A percentile compares a stretch with the other conserved stretches of the same genome.
Conservation (phyloP, 2,888 invertebrate species). For the Dynastes tityus region DNA sequence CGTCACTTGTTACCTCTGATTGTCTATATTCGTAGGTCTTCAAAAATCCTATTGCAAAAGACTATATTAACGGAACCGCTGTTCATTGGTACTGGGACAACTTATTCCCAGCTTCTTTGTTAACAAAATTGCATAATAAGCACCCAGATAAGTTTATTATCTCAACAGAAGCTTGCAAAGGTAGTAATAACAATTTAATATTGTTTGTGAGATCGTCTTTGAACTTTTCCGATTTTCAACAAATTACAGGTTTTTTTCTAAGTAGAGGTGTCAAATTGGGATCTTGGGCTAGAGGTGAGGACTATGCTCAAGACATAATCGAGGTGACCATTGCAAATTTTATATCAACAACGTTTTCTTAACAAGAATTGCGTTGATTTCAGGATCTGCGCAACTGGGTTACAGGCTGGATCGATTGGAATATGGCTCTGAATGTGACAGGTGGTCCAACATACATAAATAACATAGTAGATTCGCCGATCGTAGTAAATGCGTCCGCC, state of each 20-base stretch:
- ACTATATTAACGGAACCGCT: constrained; percentile 83
- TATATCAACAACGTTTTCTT: too few relatives aligned
- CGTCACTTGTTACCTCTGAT: neutral
- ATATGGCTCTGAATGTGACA: constrained; percentile 79
- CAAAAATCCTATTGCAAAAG: constrained; percentile 68
- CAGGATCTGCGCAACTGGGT: constrained; percentile 83
- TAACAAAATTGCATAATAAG: constrained; percentile 72
- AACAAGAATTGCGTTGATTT: constrained; percentile 46
- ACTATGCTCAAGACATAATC: constrained; percentile 74
- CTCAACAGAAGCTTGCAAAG: constrained; percentile 88
- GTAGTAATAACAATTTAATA: constrained; percentile 60
- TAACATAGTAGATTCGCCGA: constrained; percentile 85
- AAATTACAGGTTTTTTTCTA: constrained; percentile 24
- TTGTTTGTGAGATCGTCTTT: neutral
- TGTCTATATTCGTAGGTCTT: constrained; percentile 60
- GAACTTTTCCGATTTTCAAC: neutral
- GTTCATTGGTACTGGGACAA: constrained; percentile 89
- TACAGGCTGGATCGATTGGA: constrained; percentile 92
- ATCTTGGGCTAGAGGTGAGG: constrained; percentile 75
- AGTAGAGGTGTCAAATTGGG: constrained; percentile 72
- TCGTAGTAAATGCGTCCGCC: constrained; percentile 74
- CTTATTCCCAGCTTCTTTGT: constrained; percentile 72
- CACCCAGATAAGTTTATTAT: constrained; percentile 74
- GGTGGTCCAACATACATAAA: constrained; percentile 87
- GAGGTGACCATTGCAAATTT: constrained; percentile 68